A percentile compares a stretch with the other conserved stretches of the same genome.
Evolutionary conservation across 2,888 invertebrate genomes (phyloP).

Genomic region (Marasmarcha lunaedactyla): DNA sequence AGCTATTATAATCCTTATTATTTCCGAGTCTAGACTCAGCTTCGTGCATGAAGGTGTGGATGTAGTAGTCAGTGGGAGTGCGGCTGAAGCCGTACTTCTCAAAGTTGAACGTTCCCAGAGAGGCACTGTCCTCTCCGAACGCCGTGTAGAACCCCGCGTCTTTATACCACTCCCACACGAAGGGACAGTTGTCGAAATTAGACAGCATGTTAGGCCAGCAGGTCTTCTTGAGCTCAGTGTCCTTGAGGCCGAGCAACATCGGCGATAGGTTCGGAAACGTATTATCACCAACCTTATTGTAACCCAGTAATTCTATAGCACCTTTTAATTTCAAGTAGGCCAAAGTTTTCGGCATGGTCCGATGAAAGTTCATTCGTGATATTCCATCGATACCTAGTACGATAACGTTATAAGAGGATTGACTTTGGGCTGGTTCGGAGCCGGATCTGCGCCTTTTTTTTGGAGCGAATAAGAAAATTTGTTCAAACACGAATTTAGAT

Average conservation of each 20-base stretch:
- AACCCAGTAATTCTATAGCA: constrained; percentile 82
- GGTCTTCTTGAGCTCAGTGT: constrained; percentile 64
- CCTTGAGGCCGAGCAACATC: constrained; percentile 75
- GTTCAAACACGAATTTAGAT: constrained; percentile 64
- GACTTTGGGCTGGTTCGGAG: constrained; percentile 9
- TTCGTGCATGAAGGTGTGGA: constrained; percentile 75
- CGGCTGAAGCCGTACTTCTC: constrained; percentile 52
- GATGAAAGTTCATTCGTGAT: constrained; percentile 82
- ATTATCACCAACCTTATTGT: constrained; percentile 89
- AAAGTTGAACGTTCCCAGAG: constrained; percentile 16
- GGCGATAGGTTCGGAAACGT: constrained; percentile 88
- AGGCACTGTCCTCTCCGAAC: constrained; percentile 82
- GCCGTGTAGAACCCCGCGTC: constrained; percentile 77
- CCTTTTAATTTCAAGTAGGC: constrained; percentile 64
- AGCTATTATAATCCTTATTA: constrained; percentile 64
- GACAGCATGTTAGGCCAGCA: constrained; percentile 68
- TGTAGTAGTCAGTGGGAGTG: constrained; percentile 85
- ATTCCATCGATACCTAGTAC: constrained; percentile 85
- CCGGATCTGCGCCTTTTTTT: constrained; percentile 21
- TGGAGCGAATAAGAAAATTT: constrained; percentile 73
- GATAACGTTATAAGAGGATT: constrained; percentile 72
- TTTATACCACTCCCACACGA: constrained; percentile 84
- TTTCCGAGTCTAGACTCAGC: constrained; percentile 36
- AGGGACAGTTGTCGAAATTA: constrained; percentile 79
- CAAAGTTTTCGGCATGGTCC: constrained; percentile 81